Conservation (phyloP, 2,113 vertebrate species). For the Ginglymostoma cirratum region DNA sequence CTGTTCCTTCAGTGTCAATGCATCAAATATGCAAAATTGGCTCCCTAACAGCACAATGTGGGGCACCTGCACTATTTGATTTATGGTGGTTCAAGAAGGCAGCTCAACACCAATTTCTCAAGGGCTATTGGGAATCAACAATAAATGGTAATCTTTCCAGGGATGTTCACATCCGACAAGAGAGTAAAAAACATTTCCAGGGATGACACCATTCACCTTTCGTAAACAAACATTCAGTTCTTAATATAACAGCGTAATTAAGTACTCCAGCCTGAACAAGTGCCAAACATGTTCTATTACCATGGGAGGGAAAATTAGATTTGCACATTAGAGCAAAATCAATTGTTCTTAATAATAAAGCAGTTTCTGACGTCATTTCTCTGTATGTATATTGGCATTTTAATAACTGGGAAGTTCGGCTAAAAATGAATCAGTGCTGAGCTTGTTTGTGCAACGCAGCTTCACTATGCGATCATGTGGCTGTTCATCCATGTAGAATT, state of each 20-base stretch:
- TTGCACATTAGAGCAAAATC: not conserved
- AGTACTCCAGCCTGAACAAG: not conserved
- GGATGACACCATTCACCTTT: not conserved
- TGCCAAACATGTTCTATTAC: not conserved
- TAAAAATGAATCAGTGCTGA: not conserved
- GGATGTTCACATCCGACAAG: not conserved
- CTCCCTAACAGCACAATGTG: too few relatives aligned
- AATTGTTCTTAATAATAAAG: not conserved
- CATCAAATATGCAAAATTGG: too few relatives aligned
- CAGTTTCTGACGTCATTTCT: not conserved
- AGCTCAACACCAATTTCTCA: too few relatives aligned
- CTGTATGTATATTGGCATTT: not conserved
- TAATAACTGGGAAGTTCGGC: not conserved
- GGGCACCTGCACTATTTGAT: too few relatives aligned
- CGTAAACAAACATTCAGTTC: not conserved
- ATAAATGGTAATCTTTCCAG: not conserved
- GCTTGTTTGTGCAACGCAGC: not conserved
- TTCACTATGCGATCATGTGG: not conserved
- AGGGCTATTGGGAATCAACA: not conserved
- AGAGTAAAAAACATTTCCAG: not conserved
- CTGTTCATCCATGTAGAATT: not conserved
- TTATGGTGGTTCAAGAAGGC: too few relatives aligned
- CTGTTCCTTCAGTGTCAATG: too few relatives aligned
- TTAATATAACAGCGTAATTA: not conserved
- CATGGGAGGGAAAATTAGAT: not conserved